Base-by-base conservation (phyloP, 2,797 vertebrate species). In the Aulostomus chinensis region DNA sequence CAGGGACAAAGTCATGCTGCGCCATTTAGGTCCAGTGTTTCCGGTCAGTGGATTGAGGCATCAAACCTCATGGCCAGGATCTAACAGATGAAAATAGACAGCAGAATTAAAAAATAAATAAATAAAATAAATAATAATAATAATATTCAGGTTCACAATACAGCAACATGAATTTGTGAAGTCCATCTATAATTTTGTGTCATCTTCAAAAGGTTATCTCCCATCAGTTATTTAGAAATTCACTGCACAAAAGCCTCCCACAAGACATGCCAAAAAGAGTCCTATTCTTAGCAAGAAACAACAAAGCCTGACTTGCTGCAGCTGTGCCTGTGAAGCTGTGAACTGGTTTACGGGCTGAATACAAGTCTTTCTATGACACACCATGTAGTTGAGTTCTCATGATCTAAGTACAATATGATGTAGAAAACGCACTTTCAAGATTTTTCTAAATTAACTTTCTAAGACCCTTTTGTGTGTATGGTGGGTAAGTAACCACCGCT, bases 1-100 rank as follows among this genome's bases (percentile, higher is more conserved):
- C 96, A 97, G 97, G 97, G 94, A 98, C 97, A 98, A 99, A 99
- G 94, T 99, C 97, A 99, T 99, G 96, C 94, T 99, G 97, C 97
- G 96, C 97, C 97, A 99, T 99, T 99, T 98, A 99, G 96, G 96
- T 99, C 96, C 95, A 97, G 95, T 97, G 95, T 98, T 94, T 97
- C 93, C 93, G 93, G 95, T 96, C 93, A 99, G 92, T 92, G 94
- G 94, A 95, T 92, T 80, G 96, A 99, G 97, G 96, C 94, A 96
- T 99, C 94, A 98, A 99, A 98, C 97, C 97, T 98, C 97, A 98
- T 98, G 94, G 94, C 96, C 94, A 96, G 93, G 93, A 95, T 94
- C 96, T 98, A 32, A 48, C 1, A 18, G 45, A 39, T 55, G n/a
- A 4, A 51, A 20, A 21, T 0, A 2, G 31, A 57, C 5, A 14